Conservation (phyloP, 2,113 vertebrate genomes). For the Phainopepla nitens region DNA sequence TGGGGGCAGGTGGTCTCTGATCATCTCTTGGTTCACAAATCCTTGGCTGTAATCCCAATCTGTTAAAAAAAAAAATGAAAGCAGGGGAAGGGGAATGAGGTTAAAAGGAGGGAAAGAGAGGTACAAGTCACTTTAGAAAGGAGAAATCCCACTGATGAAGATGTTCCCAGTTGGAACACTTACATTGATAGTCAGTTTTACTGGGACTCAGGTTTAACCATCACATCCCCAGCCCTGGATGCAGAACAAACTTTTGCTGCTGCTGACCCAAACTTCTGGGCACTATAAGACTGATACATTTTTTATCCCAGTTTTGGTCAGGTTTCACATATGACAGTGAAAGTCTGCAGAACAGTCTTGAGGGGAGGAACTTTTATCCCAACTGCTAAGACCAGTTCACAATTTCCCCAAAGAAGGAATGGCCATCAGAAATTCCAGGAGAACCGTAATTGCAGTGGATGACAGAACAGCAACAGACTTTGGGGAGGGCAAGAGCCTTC, state of each 20-base stretch:
- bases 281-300: neutral
- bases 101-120: neutral
- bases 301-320: neutral
- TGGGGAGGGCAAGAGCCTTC: neutral
- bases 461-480: neutral
- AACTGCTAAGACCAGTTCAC: neutral
- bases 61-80: conserved; percentile 22
- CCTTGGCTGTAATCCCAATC: conserved; percentile 93
- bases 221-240: neutral
- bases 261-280: neutral
- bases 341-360: neutral
- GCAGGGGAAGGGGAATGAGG: neutral
- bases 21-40: conserved; percentile 92
- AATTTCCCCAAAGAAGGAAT: neutral
- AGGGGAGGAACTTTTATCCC: neutral
- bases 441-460: neutral
- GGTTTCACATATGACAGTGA: neutral
- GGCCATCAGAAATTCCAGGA: neutral
- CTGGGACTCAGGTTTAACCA: neutral
- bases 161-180: neutral
- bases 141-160: neutral
- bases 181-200: neutral
- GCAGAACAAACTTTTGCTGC: neutral
- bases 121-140: neutral
- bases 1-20: conserved; percentile 82